Percentiles rank a stretch among this genome's conserved stretches.
These are phyloP conservation scores for Pinctada fucata DNA, from an alignment of 2,888 invertebrate species.

Conservation along the genomic window DNA sequence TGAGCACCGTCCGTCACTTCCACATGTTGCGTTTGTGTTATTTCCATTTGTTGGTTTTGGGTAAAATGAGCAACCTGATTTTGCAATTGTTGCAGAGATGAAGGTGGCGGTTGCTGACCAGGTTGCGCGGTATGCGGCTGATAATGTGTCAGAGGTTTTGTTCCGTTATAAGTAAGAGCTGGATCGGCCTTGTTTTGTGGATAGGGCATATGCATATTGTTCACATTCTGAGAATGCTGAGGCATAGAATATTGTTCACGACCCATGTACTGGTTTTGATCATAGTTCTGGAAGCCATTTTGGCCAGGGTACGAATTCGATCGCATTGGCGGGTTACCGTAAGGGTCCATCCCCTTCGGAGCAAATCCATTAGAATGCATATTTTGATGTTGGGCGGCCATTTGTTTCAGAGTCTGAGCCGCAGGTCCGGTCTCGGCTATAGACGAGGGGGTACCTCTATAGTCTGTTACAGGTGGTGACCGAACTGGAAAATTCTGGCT, in stretches of 20 bases:
- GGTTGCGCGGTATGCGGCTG: slow-evolving; percentile 58
- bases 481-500: slow-evolving; percentile 53
- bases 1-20: slow-evolving; percentile 76
- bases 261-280: slow-evolving; percentile 31
- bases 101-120: slow-evolving; percentile 50
- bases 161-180: slow-evolving; percentile 62
- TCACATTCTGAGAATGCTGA: slow-evolving; percentile 30
- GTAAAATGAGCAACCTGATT: slow-evolving; percentile 83
- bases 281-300: slow-evolving; percentile 22
- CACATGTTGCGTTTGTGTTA: slow-evolving; percentile 87
- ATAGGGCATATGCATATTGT: slow-evolving; percentile 37
- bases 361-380: slow-evolving; percentile 53
- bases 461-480: slow-evolving; percentile 48
- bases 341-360: slow-evolving; percentile 52
- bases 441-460: slow-evolving; percentile 40
- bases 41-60: slow-evolving; percentile 86
- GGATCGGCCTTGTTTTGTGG: slow-evolving; percentile 51
- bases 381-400: slow-evolving; percentile 98
- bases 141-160: slow-evolving; percentile 74
- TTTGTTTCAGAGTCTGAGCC: slow-evolving; percentile 95
- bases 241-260: slow-evolving; percentile 39
- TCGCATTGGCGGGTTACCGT: slow-evolving; percentile 43
- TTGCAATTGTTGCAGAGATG: slow-evolving; percentile 72
- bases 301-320: slow-evolving; percentile 44
- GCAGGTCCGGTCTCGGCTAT: slow-evolving; percentile 84